Conservation (phyloP, 2,113 vertebrate species). For the Psittacula cyanocephala region DNA sequence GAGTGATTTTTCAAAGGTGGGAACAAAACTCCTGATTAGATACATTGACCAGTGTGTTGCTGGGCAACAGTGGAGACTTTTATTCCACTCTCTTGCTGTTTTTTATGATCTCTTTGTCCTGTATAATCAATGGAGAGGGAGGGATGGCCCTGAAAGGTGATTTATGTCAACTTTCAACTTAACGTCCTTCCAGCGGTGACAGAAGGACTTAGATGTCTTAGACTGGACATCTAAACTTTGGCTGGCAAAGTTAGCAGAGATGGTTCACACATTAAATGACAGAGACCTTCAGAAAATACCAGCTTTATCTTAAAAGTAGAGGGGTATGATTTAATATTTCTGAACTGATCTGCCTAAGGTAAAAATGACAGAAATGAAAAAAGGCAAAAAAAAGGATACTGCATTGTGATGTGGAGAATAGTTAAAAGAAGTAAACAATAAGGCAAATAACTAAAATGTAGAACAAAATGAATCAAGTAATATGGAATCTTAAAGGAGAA, state of each 20-base stretch:
- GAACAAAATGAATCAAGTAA: not conserved
- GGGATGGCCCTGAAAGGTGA: not conserved
- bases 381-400: not conserved
- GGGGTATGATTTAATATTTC: not conserved
- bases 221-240: not conserved
- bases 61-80: not conserved
- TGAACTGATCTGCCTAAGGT: conserved; percentile 3
- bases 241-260: not conserved
- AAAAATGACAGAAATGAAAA: conserved; percentile 4
- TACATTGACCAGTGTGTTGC: not conserved
- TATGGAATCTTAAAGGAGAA: not conserved
- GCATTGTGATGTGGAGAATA: not conserved
- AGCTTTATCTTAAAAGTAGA: conserved; percentile 7
- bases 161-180: conserved; percentile 23
- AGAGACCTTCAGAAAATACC: conserved; percentile 1
- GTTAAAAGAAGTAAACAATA: not conserved
- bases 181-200: not conserved
- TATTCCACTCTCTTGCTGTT: not conserved
- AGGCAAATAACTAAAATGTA: not conserved
- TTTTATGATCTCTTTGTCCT: not conserved
- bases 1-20: not conserved
- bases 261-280: not conserved
- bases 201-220: not conserved
- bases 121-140: not conserved
- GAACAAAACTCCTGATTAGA: not conserved